Evolutionary conservation across 2,888 invertebrate genomes (phyloP), one percentile per base, ranked within the genome.

Genomic region (Dendrolimus pini): DNA sequence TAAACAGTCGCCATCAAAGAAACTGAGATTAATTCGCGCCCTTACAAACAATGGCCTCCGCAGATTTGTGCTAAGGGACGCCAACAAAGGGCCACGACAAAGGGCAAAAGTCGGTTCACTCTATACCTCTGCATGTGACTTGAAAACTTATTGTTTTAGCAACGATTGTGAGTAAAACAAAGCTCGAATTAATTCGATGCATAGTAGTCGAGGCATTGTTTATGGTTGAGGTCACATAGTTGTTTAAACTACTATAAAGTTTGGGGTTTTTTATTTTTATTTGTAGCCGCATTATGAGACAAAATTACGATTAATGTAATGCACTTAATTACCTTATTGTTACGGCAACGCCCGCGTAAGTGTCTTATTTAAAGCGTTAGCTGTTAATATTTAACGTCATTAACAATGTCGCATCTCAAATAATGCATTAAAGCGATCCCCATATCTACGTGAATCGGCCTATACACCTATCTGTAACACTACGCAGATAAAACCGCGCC

Each of bases 91-190:
- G 82, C 78, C 76, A 70, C 68, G 69, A 82, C 85, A 88, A 88
- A 85, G 80, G 82, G 75, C 47, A 47, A 47, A 47, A 47, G 72
- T 69, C 63, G 74, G 75, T 78, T 85, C 79, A 78, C 77, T 82
- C 89, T 89, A 88, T 85, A 83, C 84, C 90, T 85, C 90, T 88
- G 90, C 90, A 89, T 89, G 90, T 88, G 89, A 89, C 85, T 89
- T 71, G 64, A 63, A 69, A 71, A 75, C 71, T 80, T 72, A 82
- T 89, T 88, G 87, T 89, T 88, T 85, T 80, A 82, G 65, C 66
- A 47, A 68, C 72, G 72, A 80, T 84, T 84, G 78, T 81, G 76
- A 77, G 75, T 73, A 70, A 82, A 85, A 89, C 85, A 88, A 89
- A 77, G 74, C 75, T 69, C 68, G 63, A 81, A 77, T 86, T 83